Conservation (phyloP, 1,140 invertebrate genomes). For the Leptinotarsa defecta region DNA sequence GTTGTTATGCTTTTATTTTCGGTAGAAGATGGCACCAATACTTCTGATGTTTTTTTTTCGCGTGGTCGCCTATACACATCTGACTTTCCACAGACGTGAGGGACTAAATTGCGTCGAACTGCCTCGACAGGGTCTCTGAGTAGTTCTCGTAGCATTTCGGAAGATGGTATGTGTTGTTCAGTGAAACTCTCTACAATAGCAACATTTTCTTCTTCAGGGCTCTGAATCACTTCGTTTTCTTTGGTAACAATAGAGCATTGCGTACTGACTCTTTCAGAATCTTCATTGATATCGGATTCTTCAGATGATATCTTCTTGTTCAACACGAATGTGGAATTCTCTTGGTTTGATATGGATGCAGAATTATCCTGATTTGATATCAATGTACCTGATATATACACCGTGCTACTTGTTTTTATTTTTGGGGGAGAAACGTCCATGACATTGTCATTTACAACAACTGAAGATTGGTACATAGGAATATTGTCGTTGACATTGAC, state of each 20-base stretch:
- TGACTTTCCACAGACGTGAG: conserved; percentile 71
- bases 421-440: conserved; percentile 27
- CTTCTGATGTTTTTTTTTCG: conserved; percentile 37
- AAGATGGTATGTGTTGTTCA: conserved; percentile 32
- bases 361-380: background rate
- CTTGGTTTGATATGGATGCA: background rate
- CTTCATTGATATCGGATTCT: background rate
- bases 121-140: conserved; percentile 72
- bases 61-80: conserved; percentile 51
- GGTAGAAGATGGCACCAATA: conserved; percentile 40
- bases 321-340: background rate
- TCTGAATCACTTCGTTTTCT: conserved; percentile 10
- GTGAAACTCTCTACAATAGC: background rate
- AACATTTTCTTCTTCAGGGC: background rate
- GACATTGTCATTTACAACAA: conserved; percentile 63
- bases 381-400: conserved; percentile 51
- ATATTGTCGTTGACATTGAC: conserved; percentile 66
- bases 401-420: conserved; percentile 47
- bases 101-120: conserved; percentile 69
- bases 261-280: background rate
- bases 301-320: background rate
- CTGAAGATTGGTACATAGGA: conserved; percentile 69
- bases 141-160: conserved; percentile 60
- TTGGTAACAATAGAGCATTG: background rate
- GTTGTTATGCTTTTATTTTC: background rate